These are phyloP conservation scores for Mus caroli DNA, from an alignment of 2,797 vertebrate genomes.

Conservation along the genomic window DNA sequence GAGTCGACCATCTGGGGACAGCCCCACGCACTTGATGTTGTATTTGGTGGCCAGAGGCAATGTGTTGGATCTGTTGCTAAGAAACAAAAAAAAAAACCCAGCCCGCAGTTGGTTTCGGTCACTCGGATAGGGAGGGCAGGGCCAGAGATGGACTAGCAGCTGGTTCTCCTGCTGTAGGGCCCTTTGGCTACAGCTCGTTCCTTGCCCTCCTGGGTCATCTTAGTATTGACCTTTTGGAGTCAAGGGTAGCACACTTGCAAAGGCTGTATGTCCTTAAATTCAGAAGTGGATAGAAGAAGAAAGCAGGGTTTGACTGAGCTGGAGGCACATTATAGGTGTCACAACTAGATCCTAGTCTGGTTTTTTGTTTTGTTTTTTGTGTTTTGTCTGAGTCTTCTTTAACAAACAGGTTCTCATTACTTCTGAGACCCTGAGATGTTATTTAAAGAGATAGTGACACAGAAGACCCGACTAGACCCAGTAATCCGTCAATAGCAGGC, in stretches of 20 bases:
- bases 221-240: not conserved
- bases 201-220: not conserved
- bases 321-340: not conserved
- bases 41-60: constrained; percentile 93
- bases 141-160: no score
- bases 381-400: not conserved
- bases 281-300: not conserved
- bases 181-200: not conserved
- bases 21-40: constrained; percentile 95
- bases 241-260: not conserved
- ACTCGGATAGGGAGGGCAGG: rapidly evolving
- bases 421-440: not conserved
- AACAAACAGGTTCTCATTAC: rapidly evolving
- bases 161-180: rapidly evolving
- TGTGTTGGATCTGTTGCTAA: constrained; percentile 96
- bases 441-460: not conserved
- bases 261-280: not conserved
- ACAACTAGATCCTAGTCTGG: not conserved
- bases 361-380: no score
- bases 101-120: rapidly evolving
- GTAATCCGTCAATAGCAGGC: not conserved
- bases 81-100: constrained; percentile 35
- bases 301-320: not conserved
- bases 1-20: constrained; percentile 94
- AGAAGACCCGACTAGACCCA: not conserved